Percentiles rank a stretch among this genome's conserved stretches.
Evolutionary conservation across 2,888 invertebrate species (phyloP).

Genomic region (Scaptomyza reducta): DNA sequence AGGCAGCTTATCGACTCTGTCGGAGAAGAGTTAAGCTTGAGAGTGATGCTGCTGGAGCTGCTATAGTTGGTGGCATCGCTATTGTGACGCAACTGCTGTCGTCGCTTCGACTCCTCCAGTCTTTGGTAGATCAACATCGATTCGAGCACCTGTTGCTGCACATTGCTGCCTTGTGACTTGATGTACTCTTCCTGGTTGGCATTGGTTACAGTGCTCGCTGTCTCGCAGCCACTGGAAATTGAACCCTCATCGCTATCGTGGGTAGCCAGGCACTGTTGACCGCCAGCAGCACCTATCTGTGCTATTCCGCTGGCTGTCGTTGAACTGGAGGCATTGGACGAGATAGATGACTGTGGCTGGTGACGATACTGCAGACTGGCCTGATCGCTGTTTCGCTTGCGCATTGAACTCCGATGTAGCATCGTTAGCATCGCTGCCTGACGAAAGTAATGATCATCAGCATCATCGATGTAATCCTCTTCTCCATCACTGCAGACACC

Average conservation of each 20-base stretch:
- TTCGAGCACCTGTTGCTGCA: constrained; percentile 68
- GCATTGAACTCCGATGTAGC: constrained; percentile 82
- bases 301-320: constrained; percentile 61
- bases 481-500: constrained; percentile 81
- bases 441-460: constrained; percentile 82
- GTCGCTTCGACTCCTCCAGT: constrained; percentile 65
- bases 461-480: constrained; percentile 79
- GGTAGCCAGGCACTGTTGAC: constrained; percentile 58
- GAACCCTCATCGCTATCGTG: constrained; percentile 90
- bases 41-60: constrained; percentile 81
- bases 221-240: constrained; percentile 92
- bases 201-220: constrained; percentile 88
- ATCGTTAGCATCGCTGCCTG: constrained; percentile 83
- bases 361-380: constrained; percentile 74
- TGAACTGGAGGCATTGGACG: constrained; percentile 75
- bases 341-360: constrained; percentile 79
- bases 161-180: constrained; percentile 44
- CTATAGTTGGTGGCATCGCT: constrained; percentile 81
- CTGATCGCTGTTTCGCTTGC: constrained; percentile 81
- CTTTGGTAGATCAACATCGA: constrained; percentile 72
- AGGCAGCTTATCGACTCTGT: constrained; percentile 61
- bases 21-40: constrained; percentile 73
- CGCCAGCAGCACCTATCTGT: constrained; percentile 33
- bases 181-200: constrained; percentile 84
- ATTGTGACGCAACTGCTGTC: constrained; percentile 71